Conservation (phyloP, 2,797 vertebrate genomes). For the Moxostoma hubbsi region DNA sequence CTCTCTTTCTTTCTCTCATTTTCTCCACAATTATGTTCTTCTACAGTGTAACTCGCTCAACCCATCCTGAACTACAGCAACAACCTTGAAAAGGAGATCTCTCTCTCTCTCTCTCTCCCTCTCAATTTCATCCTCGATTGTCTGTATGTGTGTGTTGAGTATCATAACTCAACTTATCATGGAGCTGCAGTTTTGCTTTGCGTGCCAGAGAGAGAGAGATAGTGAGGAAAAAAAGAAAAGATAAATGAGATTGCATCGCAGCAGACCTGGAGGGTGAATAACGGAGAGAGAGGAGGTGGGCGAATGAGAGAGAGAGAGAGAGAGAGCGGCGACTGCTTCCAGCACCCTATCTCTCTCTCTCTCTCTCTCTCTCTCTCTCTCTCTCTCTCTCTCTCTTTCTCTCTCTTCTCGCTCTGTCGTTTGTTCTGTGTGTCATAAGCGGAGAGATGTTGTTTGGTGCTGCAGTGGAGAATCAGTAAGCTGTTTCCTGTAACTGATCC, state of each 20-base stretch:
- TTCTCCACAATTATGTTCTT: conserved; percentile 8
- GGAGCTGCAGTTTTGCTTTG: conserved; percentile 19
- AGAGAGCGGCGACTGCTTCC: background rate
- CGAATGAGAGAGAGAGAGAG: conserved; percentile 14
- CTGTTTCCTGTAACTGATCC: conserved; percentile 42
- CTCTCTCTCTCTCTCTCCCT: conserved; percentile 21
- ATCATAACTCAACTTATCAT: conserved; percentile 57
- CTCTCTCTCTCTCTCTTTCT: conserved; percentile 1
- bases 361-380: conserved; percentile 11
- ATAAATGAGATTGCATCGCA: conserved; percentile 68
- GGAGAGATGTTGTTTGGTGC: conserved; percentile 20
- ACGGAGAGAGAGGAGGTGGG: conserved; percentile 17
- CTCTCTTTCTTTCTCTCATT: conserved; percentile 23
- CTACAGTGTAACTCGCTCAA: background rate
- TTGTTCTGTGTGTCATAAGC: conserved; percentile 22
- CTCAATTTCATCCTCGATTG: background rate
- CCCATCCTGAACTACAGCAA: conserved; percentile 1
- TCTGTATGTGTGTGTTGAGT: conserved; percentile 51
- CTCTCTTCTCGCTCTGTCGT: conserved; percentile 12
- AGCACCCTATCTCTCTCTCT: background rate
- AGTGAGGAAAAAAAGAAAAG: background rate
- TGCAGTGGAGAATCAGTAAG: conserved; percentile 28
- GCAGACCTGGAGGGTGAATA: conserved; percentile 24
- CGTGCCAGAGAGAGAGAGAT: conserved; percentile 17
- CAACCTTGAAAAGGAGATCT: conserved; percentile 21